These are phyloP conservation scores for Aleadryas rufinucha DNA, from an alignment of 2,113 vertebrate genomes.

Conservation along the genomic window DNA sequence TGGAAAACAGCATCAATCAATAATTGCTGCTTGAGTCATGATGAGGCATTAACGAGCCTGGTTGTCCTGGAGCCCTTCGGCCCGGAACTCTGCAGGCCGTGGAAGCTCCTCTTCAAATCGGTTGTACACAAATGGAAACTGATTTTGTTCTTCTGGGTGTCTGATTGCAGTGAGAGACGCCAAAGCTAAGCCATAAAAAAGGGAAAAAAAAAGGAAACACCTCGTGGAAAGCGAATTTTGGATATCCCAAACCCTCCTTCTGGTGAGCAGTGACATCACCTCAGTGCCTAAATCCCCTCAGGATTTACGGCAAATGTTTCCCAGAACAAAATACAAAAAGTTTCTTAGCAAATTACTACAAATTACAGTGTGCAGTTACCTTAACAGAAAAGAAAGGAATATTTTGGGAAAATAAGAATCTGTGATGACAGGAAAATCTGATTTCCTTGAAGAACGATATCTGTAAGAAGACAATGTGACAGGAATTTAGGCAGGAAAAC, in stretches of 20 bases:
- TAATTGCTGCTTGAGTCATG: background rate
- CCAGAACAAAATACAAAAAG: background rate
- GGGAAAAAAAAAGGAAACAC: fast-evolving
- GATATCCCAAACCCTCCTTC: background rate
- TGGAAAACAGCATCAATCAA: background rate
- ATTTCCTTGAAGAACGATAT: background rate
- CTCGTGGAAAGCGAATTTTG: background rate
- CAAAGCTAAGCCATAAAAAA: background rate
- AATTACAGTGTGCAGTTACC: background rate
- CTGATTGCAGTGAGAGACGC: background rate
- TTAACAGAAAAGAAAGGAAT: background rate
- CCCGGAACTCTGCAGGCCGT: background rate
- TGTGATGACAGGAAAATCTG: background rate
- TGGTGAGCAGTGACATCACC: background rate
- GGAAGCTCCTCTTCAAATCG: background rate
- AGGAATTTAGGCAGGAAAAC: background rate
- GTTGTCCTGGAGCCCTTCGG: background rate
- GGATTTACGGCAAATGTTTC: background rate
- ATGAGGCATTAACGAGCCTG: background rate
- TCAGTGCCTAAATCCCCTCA: background rate
- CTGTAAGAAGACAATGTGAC: background rate
- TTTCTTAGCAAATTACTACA: background rate
- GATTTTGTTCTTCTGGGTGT: background rate
- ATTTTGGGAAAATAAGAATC: background rate
- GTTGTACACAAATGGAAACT: fast-evolving